Evolutionary conservation across 2,797 vertebrate species (phyloP).

Genomic region (Sphenopsis melanotis): DNA sequence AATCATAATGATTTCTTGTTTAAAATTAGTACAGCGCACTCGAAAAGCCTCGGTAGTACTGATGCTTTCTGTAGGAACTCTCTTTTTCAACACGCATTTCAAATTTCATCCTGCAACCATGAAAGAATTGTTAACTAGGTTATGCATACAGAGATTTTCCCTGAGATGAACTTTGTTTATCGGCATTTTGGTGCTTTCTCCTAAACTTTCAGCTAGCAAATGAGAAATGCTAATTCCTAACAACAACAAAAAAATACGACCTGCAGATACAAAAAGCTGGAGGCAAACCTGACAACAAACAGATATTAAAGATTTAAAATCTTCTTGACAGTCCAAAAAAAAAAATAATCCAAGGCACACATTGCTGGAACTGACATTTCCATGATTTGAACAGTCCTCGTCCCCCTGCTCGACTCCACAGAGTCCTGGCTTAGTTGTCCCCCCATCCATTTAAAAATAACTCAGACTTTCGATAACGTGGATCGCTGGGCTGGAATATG

Average conservation of each 20-base stretch:
- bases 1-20: slow-evolving; percentile 41
- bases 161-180: slow-evolving; percentile 53
- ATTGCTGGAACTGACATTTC: slow-evolving; percentile 32
- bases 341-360: neutral
- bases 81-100: slow-evolving; percentile 28
- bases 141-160: slow-evolving; percentile 42
- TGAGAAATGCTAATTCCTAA: slow-evolving; percentile 42
- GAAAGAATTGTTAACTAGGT: slow-evolving; percentile 37
- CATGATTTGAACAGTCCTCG: neutral
- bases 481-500: neutral
- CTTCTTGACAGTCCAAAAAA: slow-evolving; percentile 36
- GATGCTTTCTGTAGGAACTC: slow-evolving; percentile 28
- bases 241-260: neutral
- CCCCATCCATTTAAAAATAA: slow-evolving; percentile 23
- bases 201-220: slow-evolving; percentile 42
- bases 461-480: neutral
- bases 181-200: slow-evolving; percentile 9
- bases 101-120: slow-evolving; percentile 4
- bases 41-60: neutral
- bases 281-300: slow-evolving; percentile 39
- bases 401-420: neutral
- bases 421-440: neutral
- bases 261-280: slow-evolving; percentile 14
- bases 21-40: slow-evolving; percentile 37
- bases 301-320: slow-evolving; percentile 55